Percentiles rank a stretch among this genome's conserved stretches.
Evolutionary conservation across 2,797 vertebrate genomes (phyloP).

Genomic region (Hybognathus amarus): DNA sequence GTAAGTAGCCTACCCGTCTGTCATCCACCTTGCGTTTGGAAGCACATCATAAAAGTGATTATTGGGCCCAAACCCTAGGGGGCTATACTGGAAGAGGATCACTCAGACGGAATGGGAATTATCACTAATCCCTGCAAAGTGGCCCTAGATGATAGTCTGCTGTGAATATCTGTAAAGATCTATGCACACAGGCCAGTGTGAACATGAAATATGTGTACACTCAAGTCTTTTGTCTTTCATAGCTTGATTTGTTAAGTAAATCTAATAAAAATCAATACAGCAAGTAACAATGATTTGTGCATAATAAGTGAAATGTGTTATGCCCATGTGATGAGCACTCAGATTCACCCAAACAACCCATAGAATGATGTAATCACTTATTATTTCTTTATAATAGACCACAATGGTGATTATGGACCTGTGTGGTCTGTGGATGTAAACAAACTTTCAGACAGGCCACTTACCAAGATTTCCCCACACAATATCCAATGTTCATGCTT

Average conservation of each 20-base stretch:
- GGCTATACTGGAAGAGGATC: slow-evolving; percentile 51
- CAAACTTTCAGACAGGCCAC: neutral
- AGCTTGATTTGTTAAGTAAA: neutral
- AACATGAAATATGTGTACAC: slow-evolving; percentile 6
- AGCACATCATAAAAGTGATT: slow-evolving; percentile 33
- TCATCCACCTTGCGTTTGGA: slow-evolving; percentile 19
- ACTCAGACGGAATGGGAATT: slow-evolving; percentile 41
- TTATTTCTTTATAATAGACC: neutral
- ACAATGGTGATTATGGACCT: neutral
- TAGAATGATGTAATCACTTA: neutral
- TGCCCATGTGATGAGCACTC: neutral
- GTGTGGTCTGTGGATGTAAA: neutral
- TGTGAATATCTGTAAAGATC: slow-evolving; percentile 3
- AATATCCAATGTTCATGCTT: neutral
- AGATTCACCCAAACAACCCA: neutral
- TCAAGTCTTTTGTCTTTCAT: neutral
- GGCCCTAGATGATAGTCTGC: slow-evolving; percentile 29
- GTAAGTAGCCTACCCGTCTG: neutral
- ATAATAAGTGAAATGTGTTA: neutral
- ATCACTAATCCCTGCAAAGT: slow-evolving; percentile 44
- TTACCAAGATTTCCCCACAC: neutral
- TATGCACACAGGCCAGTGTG: neutral
- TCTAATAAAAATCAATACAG: neutral
- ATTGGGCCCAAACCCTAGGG: slow-evolving; percentile 32
- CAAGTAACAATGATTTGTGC: neutral